These are phyloP conservation scores for Melopsittacus undulatus DNA, from an alignment of 2,797 vertebrate species.

Conservation along the genomic window DNA sequence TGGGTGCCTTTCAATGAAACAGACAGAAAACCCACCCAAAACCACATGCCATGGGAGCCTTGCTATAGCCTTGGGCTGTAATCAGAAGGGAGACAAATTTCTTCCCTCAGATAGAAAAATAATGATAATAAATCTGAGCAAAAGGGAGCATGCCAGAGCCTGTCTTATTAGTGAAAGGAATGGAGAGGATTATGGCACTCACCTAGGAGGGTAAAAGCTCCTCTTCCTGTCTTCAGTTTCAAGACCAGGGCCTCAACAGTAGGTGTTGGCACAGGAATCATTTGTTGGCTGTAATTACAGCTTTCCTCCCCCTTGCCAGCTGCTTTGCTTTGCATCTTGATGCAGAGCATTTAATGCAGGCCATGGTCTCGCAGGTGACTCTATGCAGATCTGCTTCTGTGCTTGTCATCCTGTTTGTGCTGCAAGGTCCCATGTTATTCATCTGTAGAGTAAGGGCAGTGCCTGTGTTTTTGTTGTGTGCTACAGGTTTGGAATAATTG, in stretches of 20 bases:
- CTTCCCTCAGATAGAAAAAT: background rate
- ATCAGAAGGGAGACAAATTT: background rate
- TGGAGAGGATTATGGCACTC: background rate
- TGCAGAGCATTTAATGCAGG: background rate
- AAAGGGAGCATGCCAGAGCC: background rate
- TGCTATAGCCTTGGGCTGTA: background rate
- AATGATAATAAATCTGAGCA: background rate
- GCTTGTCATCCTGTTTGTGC: accelerated
- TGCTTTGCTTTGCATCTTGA: background rate
- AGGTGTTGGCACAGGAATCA: background rate
- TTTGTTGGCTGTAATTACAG: background rate
- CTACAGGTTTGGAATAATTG: background rate
- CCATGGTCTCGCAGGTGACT: background rate
- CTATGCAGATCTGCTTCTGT: background rate
- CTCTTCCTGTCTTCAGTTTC: background rate
- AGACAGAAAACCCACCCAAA: background rate
- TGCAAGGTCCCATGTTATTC: background rate
- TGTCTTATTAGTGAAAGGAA: background rate
- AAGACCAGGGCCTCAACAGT: background rate
- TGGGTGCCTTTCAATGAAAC: background rate
- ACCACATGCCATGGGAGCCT: background rate
- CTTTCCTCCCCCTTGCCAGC: background rate
- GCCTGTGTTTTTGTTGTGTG: background rate
- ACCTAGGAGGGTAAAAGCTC: background rate
- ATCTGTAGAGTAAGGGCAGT: background rate